Evolutionary conservation across 2,888 invertebrate genomes (phyloP).

Genomic region (Drosophila borealis): DNA sequence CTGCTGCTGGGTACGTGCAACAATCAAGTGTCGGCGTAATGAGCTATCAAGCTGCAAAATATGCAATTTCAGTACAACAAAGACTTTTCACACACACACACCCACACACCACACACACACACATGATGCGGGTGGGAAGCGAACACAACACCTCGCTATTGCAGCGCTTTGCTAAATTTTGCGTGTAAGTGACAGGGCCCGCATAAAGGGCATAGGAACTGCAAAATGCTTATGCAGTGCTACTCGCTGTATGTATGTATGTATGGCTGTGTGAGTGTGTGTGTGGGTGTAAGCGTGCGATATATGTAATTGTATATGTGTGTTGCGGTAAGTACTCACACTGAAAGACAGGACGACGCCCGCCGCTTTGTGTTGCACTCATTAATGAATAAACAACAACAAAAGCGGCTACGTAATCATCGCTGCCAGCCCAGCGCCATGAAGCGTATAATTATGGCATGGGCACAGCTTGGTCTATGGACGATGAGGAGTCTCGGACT

Average conservation of each 20-base stretch:
- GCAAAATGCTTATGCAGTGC: constrained; percentile 53
- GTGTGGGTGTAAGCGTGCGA: constrained; percentile 19
- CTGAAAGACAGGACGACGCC: constrained; percentile 24
- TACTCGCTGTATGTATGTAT: constrained; percentile 21
- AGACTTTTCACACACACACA: constrained; percentile 30
- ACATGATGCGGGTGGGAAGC: constrained; percentile 48
- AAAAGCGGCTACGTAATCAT: constrained; percentile 67
- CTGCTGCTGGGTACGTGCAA: constrained; percentile 63
- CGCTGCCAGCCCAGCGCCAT: constrained; percentile 67
- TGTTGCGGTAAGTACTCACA: constrained; percentile 29
- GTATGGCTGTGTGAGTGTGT: constrained; percentile 23
- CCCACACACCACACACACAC: constrained; percentile 6
- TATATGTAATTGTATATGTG: constrained; percentile 25
- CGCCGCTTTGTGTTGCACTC: constrained; percentile 72
- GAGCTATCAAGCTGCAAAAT: constrained; percentile 82
- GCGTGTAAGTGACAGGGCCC: constrained; percentile 78
- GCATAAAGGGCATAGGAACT: constrained; percentile 65
- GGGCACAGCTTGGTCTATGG: constrained; percentile 14
- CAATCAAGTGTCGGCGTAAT: constrained; percentile 81
- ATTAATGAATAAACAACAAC: constrained; percentile 76
- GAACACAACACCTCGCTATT: constrained; percentile 70
- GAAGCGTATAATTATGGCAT: constrained; percentile 71
- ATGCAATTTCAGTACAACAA: constrained; percentile 76
- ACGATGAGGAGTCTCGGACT: constrained; percentile 3
- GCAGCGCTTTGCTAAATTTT: constrained; percentile 74